Evolutionary conservation across 1,140 invertebrate species (phyloP), one percentile per base, ranked within the genome.

Genomic region (Drosophila insularis): DNA sequence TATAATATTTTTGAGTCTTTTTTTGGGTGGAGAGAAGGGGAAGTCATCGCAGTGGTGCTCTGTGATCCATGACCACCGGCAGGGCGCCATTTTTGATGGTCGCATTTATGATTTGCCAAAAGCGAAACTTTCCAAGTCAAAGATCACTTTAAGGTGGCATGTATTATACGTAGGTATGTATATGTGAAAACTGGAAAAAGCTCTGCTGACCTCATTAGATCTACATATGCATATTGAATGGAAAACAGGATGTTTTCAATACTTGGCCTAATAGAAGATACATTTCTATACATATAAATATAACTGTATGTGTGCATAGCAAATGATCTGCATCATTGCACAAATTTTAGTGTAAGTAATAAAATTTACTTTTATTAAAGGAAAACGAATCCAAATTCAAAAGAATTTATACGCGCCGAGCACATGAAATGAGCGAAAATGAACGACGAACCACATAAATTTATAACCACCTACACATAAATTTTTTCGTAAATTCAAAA

Each of bases 361-460:
- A 87, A 89, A 89, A 87, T 87, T 89, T 87, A 82, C 72, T 87
- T 87, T 87, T 87, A 87, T 87, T 87, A 89, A 89, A 89, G 82
- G 82, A 89, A 86, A 87, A 77, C 82, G 82, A 82, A 87, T 32
- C 74, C 82, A 71, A 87, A 89, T 87, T 89, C 84, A 77, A 87
- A 87, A 89, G 82, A 87, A 87, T 87, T 87, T 86, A 17, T 79
- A 77, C 76, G 84, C 82, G 63, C 62, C 69, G 69, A 63, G 69
- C 65, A 73, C 74, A 75, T 72, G 76, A 75, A 81, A 73, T 75
- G 71, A 74, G 39, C 43, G 54, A 37, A 68, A 55, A 31, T 71
- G 71, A 71, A 76, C 77, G 71, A 80, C 79, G 74, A 81, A 87
- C 65, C 82, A 81, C 81, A 87, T 87, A 87, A 89, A 87, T 87